These are phyloP conservation scores for Corythornis cristatus DNA, from an alignment of 2,113 vertebrate genomes.

Conservation along the genomic window DNA sequence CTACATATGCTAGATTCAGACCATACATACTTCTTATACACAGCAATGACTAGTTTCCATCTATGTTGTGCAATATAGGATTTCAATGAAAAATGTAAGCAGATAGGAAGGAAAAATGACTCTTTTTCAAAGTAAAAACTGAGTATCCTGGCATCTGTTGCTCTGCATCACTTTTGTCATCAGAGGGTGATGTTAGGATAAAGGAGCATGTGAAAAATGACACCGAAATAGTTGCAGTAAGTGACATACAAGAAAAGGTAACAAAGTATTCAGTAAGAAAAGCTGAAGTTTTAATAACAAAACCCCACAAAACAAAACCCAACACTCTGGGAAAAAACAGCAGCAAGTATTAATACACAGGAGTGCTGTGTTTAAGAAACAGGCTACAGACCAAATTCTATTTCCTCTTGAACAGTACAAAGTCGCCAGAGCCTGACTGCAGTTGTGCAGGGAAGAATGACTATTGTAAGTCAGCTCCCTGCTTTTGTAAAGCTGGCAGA, in stretches of 20 bases:
- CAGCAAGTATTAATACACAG: background rate
- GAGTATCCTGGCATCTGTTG: background rate
- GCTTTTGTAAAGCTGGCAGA: slow-evolving; percentile 52
- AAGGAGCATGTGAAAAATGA: background rate
- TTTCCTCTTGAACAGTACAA: background rate
- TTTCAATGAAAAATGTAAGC: background rate
- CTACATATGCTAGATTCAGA: background rate
- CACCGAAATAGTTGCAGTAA: background rate
- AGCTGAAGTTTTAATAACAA: background rate
- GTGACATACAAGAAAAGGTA: background rate
- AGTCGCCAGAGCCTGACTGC: slow-evolving; percentile 29
- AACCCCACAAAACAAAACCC: background rate
- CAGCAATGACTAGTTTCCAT: background rate
- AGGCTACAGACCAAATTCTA: background rate
- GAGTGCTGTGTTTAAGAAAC: background rate
- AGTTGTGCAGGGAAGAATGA: slow-evolving; percentile 47
- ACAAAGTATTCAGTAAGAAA: background rate
- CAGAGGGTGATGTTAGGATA: background rate
- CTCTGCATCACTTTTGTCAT: background rate
- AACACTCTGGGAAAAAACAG: background rate
- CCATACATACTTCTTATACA: background rate
- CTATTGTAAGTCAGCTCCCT: slow-evolving; percentile 26
- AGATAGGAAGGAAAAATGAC: slow-evolving; percentile 26
- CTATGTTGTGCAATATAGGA: slow-evolving; percentile 21
- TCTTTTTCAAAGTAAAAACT: slow-evolving; percentile 29